Evolutionary conservation across 2,797 vertebrate genomes (phyloP).

Genomic region (Urophycis tenuis): DNA sequence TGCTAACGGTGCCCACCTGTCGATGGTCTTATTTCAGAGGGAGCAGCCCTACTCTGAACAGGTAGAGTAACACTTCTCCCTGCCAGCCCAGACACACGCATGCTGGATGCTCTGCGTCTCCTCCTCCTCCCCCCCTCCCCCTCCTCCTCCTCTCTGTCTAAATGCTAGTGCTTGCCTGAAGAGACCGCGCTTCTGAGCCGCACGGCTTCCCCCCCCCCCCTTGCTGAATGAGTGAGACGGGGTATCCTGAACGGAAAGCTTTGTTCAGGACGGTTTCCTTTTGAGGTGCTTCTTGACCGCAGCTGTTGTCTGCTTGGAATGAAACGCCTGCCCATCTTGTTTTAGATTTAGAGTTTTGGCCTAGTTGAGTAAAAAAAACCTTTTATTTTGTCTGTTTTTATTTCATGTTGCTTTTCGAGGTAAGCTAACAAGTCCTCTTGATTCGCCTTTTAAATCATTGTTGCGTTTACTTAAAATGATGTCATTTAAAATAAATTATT

Average conservation of each 20-base stretch:
- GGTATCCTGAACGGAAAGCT: neutral
- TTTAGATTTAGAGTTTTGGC: neutral
- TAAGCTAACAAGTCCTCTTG: constrained; percentile 46
- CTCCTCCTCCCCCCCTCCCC: neutral
- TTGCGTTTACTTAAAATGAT: neutral
- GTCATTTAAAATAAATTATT: constrained; percentile 16
- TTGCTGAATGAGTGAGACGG: no score
- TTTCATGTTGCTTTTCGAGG: constrained; percentile 17
- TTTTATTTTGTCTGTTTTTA: no score
- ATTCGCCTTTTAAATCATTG: constrained; percentile 39
- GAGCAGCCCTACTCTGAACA: constrained; percentile 74
- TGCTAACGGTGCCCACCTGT: constrained; percentile 70
- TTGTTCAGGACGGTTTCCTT: no score
- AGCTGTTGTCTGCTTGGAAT: neutral
- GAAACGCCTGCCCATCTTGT: neutral
- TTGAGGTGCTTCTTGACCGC: neutral
- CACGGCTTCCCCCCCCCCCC: no score
- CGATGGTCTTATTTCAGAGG: constrained; percentile 79
- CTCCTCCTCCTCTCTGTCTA: neutral
- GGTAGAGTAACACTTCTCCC: constrained; percentile 74
- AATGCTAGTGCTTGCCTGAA: neutral
- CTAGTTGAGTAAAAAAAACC: neutral
- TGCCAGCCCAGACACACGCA: constrained; percentile 55
- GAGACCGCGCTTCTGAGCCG: neutral
- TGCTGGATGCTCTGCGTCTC: constrained; percentile 56